Evolutionary conservation across 2,888 invertebrate genomes (phyloP).

Genomic region (Acleris literana): DNA sequence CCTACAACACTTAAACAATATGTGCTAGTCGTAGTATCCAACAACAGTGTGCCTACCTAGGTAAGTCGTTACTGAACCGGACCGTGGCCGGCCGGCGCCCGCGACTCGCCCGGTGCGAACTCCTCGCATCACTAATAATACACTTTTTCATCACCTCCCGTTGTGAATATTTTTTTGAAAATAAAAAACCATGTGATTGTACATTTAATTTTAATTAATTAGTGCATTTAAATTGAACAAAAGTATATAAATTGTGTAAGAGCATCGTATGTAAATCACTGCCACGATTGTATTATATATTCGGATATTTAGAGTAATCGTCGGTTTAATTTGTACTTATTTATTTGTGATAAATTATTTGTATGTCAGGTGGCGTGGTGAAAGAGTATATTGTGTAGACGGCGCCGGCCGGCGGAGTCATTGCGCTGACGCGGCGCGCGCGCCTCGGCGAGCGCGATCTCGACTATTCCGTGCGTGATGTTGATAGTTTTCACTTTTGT

Average conservation of each 20-base stretch:
- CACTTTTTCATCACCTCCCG: conserved; percentile 65
- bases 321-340: conserved; percentile 69
- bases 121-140: conserved; percentile 51
- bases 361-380: conserved; percentile 44
- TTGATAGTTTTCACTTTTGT: conserved; percentile 85
- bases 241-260: conserved; percentile 60
- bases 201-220: conserved; percentile 52
- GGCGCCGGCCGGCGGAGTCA: conserved; percentile 27
- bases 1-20: conserved; percentile 16
- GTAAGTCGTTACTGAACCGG: conserved; percentile 22
- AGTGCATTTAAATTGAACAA: conserved; percentile 74
- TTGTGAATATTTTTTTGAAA: conserved; percentile 26
- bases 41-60: conserved; percentile 32
- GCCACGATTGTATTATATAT: conserved; percentile 66
- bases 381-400: conserved; percentile 49
- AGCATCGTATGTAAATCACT: conserved; percentile 64
- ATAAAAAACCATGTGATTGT: conserved; percentile 45
- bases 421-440: conserved; percentile 12
- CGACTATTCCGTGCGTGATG: conserved; percentile 77
- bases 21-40: conserved; percentile 34
- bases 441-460: conserved; percentile 59
- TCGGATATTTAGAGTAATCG: conserved; percentile 56
- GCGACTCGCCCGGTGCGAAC: conserved; percentile 52
- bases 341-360: conserved; percentile 61
- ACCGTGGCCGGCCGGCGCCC: conserved; percentile 46